Conservation (phyloP, 2,113 vertebrate genomes). For the Hypanus sabinus region DNA sequence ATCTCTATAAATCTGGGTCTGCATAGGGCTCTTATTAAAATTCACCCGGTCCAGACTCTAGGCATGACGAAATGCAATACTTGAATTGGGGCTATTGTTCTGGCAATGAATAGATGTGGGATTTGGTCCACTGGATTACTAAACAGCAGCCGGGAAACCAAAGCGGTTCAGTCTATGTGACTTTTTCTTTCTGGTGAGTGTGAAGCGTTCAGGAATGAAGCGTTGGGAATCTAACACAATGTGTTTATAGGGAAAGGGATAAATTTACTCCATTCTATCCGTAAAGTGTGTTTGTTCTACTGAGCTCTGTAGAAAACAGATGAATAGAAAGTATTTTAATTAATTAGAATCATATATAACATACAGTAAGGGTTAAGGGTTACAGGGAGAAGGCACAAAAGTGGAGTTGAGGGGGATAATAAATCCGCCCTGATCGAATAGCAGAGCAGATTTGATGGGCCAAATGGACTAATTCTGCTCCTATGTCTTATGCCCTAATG, state of each 20-base stretch:
- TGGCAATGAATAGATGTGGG: neutral
- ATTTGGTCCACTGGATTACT: neutral
- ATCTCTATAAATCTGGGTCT: neutral
- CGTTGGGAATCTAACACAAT: neutral
- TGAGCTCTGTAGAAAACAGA: too few relatives aligned
- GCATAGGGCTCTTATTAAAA: slow-evolving; percentile 16
- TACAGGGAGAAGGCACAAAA: too few relatives aligned
- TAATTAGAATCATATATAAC: neutral
- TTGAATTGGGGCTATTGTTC: slow-evolving; percentile 19
- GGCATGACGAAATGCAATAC: neutral
- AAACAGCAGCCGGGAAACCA: neutral
- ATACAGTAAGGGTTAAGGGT: too few relatives aligned
- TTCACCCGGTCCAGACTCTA: neutral
- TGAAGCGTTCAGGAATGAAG: neutral
- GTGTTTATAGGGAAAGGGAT: neutral
- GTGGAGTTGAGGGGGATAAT: too few relatives aligned
- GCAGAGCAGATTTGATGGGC: too few relatives aligned
- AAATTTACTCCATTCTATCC: neutral
- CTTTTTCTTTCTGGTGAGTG: neutral
- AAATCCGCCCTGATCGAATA: too few relatives aligned
- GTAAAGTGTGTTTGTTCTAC: neutral
- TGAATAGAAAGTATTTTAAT: neutral
- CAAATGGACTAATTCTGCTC: too few relatives aligned
- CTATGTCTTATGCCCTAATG: too few relatives aligned
- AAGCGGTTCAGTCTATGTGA: slow-evolving; percentile 1